These are phyloP conservation scores for Notechis scutatus DNA, from an alignment of 2,113 vertebrate genomes.

Conservation along the genomic window DNA sequence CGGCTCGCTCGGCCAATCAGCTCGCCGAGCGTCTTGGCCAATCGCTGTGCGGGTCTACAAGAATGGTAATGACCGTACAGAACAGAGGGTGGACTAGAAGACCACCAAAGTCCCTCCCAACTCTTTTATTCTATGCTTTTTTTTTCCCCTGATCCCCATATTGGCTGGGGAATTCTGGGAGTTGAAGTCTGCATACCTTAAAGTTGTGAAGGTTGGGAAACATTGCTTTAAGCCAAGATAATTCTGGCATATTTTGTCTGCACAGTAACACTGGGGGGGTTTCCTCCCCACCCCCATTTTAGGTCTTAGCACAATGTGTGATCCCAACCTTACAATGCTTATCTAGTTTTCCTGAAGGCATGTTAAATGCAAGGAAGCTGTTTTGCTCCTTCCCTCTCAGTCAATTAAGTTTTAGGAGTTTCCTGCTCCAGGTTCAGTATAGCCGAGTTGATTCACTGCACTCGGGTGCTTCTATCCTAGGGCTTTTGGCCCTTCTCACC, in stretches of 20 bases:
- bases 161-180: not conserved
- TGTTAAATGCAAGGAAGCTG: not conserved
- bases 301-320: not conserved
- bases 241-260: not conserved
- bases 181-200: not conserved
- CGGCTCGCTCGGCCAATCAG: too few species aligned
- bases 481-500: not conserved
- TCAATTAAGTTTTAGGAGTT: not conserved
- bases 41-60: too few species aligned
- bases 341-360: not conserved
- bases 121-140: not conserved
- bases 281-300: not conserved
- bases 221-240: not conserved
- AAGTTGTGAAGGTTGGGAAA: not conserved
- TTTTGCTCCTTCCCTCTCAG: not conserved
- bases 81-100: not conserved
- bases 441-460: not conserved
- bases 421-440: not conserved
- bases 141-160: not conserved
- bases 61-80: too few species aligned
- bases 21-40: too few species aligned
- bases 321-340: not conserved
- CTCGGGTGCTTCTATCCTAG: not conserved
- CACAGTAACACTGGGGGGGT: not conserved
- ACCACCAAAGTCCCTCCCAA: not conserved